Percentiles rank a stretch among this genome's conserved stretches.
phyloP scores from a whole-genome alignment of 2,797 vertebrate species.

The Chelmon rostratus region DNA sequence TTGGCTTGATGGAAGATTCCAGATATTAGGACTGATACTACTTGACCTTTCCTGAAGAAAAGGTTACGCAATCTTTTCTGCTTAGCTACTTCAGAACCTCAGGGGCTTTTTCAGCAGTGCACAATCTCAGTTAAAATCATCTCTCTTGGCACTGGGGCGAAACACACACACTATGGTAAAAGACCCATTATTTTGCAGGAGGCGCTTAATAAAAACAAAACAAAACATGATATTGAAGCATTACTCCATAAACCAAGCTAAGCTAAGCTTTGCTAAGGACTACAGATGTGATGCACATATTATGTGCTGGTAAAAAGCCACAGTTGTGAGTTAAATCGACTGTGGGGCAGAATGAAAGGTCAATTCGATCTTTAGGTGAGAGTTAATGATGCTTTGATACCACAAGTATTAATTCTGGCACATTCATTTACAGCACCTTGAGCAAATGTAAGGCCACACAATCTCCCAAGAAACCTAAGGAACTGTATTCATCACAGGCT shows the following conservation, averaged over 20 bases:
- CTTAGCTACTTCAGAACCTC: conserved; percentile 9
- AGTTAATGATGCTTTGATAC: neutral
- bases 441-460: neutral
- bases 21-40: conserved; percentile 45
- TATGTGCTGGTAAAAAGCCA: neutral
- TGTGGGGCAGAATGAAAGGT: neutral
- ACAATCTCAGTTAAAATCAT: conserved; percentile 2
- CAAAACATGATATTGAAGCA: neutral
- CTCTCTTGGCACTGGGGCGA: neutral
- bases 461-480: neutral
- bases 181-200: neutral
- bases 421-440: neutral
- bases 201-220: neutral
- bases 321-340: neutral
- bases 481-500: conserved; percentile 16
- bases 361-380: neutral
- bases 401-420: neutral
- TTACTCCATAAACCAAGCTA: neutral
- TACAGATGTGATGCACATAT: neutral
- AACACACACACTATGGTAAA: neutral
- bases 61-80: conserved; percentile 11
- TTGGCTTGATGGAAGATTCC: conserved; percentile 39
- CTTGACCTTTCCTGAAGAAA: conserved; percentile 51
- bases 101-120: neutral
- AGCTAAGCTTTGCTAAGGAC: neutral